Evolutionary conservation across 2,888 invertebrate species (phyloP).

Genomic region (Bembecia ichneumoniformis): DNA sequence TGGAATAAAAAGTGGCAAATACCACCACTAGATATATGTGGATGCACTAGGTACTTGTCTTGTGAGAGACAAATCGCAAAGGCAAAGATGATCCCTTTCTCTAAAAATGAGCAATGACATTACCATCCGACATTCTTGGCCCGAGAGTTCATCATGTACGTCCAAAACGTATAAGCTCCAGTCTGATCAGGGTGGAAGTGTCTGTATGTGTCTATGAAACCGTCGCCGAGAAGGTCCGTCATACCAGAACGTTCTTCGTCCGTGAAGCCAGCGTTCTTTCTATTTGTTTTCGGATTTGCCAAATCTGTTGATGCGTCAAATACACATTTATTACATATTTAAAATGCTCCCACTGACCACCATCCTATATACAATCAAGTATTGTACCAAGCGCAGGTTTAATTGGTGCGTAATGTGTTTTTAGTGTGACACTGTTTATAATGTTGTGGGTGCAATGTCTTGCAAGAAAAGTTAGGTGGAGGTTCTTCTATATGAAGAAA

Average conservation of each 20-base stretch:
- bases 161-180: constrained; percentile 95
- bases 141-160: constrained; percentile 90
- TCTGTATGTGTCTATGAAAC: constrained; percentile 91
- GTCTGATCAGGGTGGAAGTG: constrained; percentile 86
- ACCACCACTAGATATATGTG: neutral
- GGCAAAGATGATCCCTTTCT: too few species aligned
- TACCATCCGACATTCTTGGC: constrained; percentile 96
- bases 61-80: too few species aligned
- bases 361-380: constrained; percentile 1
- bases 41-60: too few species aligned
- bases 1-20: neutral
- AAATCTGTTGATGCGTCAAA: constrained; percentile 76
- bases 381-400: too few species aligned
- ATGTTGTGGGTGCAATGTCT: too few species aligned
- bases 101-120: constrained; percentile 19
- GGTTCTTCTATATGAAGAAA: too few species aligned
- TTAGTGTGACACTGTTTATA: too few species aligned
- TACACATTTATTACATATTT: neutral
- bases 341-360: neutral
- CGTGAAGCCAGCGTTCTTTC: constrained; percentile 95
- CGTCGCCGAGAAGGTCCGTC: constrained; percentile 83
- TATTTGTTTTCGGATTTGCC: constrained; percentile 93
- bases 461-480: too few species aligned
- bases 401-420: too few species aligned
- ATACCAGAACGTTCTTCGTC: constrained; percentile 93